Base-by-base conservation (phyloP, 2,113 vertebrate genomes). In the Anhinga rufa region DNA sequence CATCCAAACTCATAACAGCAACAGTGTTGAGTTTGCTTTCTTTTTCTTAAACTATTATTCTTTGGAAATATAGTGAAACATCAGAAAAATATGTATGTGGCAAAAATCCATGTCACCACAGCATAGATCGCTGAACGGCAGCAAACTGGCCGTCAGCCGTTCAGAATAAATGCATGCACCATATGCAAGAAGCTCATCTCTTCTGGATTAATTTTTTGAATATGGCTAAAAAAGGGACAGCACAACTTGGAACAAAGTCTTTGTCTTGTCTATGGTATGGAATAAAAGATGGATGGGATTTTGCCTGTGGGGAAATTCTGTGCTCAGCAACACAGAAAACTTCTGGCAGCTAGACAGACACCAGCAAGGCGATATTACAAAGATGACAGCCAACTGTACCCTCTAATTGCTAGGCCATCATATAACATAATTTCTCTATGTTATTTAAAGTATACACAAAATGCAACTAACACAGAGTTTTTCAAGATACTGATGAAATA, bases 391-490 rank as follows among this genome's bases (percentile, higher is more conserved):
- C 49, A 86, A 78, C 42, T 62, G 14, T 79, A 51, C 66, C 82
- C 66, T 78, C 83, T 82, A 80, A 95, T 88, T 93, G 77, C 42
- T 92, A 36, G 52, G 60, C 92, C 65, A 76, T 42, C 88, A 36
- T 36, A n/a, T 18, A 95, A 86, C 31, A 69, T 52, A 34, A 62
- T 88, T 86, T 38, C 54, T 92, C 60, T 78, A 3, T n/a, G 60
- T 86, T 94, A 93, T 86, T 96, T 92, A 90, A 92, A 91, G 83
- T 42, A 51, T 44, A 61, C 34, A 81, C 28, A 79, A 89, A 86
- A 71, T 51, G 69, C 55, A 81, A 75, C 38, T 51, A 82, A 46
- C 36, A 38, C 42, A 20, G 34, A 82, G 40, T 40, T 82, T 92
- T 96, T 78, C 7, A 44, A 76, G 80, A 40, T 40, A 17, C 52